Conservation (phyloP, 2,888 invertebrate genomes). For the Monopis laevigella region DNA sequence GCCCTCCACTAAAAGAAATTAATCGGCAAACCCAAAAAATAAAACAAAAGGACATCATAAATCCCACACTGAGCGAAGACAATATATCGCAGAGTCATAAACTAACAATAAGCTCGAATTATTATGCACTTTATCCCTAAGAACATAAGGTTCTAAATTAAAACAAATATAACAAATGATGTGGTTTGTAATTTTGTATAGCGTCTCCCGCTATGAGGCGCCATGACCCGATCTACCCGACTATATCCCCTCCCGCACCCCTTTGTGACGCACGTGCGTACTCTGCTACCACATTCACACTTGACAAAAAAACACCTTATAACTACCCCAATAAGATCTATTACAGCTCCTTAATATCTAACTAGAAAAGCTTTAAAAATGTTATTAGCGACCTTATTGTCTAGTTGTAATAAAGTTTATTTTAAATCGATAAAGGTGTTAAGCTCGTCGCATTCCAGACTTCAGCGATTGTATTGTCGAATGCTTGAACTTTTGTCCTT, state of each 20-base stretch:
- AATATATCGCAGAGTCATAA: conserved; percentile 58
- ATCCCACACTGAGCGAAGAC: conserved; percentile 57
- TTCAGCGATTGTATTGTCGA: conserved; percentile 40
- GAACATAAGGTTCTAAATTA: background rate
- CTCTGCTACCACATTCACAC: conserved; percentile 26
- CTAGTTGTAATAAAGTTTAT: conserved; percentile 45
- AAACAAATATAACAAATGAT: background rate
- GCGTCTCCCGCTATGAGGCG: conserved; percentile 60
- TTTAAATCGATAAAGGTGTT: conserved; percentile 32
- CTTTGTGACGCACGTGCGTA: conserved; percentile 54
- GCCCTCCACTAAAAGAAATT: conserved; percentile 41
- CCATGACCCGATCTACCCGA: conserved; percentile 34
- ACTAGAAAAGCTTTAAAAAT: conserved; percentile 32
- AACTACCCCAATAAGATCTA: conserved; percentile 30
- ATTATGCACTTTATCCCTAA: background rate
- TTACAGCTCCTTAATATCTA: conserved; percentile 23
- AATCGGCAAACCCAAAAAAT: conserved; percentile 51
- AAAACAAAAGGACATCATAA: conserved; percentile 54
- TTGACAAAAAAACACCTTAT: conserved; percentile 31
- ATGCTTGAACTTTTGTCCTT: conserved; percentile 60
- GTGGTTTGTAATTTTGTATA: too few relatives aligned
- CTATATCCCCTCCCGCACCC: conserved; percentile 21
- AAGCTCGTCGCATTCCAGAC: conserved; percentile 36
- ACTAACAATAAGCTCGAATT: conserved; percentile 22
- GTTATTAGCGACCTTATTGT: conserved; percentile 51